These are phyloP conservation scores for Lucinisca nassula DNA, from an alignment of 2,888 invertebrate genomes.

Conservation along the genomic window DNA sequence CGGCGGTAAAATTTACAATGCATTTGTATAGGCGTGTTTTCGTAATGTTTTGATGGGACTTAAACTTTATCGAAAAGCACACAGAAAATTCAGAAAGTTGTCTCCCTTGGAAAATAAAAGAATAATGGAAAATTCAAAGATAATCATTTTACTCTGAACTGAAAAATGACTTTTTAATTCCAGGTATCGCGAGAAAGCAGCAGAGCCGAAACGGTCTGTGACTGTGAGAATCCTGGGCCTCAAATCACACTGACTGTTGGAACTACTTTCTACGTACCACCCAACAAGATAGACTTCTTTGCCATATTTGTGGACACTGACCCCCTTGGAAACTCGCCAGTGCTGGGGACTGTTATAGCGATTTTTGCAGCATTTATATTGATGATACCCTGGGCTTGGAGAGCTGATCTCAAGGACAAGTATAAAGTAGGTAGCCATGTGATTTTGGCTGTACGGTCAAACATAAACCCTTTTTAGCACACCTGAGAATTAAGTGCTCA, in stretches of 20 bases:
- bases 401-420: slow-evolving; percentile 65
- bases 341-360: slow-evolving; percentile 43
- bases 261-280: slow-evolving; percentile 84
- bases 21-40: too few species aligned
- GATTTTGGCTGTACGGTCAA: neutral
- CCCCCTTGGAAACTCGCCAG: slow-evolving; percentile 46
- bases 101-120: too few species aligned
- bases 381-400: slow-evolving; percentile 61
- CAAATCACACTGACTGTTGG: slow-evolving; percentile 57
- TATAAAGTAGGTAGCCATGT: slow-evolving; percentile 49
- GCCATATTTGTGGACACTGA: slow-evolving; percentile 68
- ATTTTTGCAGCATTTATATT: slow-evolving; percentile 34
- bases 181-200: slow-evolving; percentile 70
- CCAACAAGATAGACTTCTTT: slow-evolving; percentile 87
- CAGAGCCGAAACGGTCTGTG: slow-evolving; percentile 64
- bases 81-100: too few species aligned
- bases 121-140: too few species aligned
- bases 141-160: too few species aligned
- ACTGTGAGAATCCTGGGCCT: slow-evolving; percentile 50
- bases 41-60: too few species aligned
- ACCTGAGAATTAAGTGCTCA: too few species aligned
- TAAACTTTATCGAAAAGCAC: too few species aligned
- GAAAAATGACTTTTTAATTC: too few species aligned
- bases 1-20: too few species aligned
- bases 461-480: neutral